Base-by-base conservation (phyloP, 2,797 vertebrate species). In the Discoglossus pictus region DNA sequence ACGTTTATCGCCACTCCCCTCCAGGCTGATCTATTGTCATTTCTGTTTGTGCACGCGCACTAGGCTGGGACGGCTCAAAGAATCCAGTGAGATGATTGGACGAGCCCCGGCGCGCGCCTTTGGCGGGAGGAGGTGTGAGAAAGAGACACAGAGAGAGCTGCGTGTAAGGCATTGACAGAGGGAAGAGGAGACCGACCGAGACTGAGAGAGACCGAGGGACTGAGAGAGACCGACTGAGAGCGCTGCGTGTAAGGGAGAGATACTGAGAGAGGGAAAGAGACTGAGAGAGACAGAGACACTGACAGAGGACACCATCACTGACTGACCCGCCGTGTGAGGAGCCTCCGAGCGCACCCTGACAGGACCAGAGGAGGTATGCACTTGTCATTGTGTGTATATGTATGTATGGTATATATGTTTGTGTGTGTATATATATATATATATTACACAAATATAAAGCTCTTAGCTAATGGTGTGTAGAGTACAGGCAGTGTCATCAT, bases 121-220 rank as follows among this genome's bases (percentile, higher is more conserved):
- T 40, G 64, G 64, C 34, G 54, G 53, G 64, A 51, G 64, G 62
- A 46, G 62, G 36, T 10, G 36, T 17, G 34, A 38, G 35, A 38
- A 18, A 20, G 34, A 1, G 16, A 2, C 6, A 8, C 25, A 11
- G n/a, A 38, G 23, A 23, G 42, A 15, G 24, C 40, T 46, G 31
- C 25, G 52, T 38, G 34, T 56, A n/a, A n/a, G 52, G 63, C 42
- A 55, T 35, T n/a, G n/a, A n/a, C 44, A 27, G 34, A 43, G 35
- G 24, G 54, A 43, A 15, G 4, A 12, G 17, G 20, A 24, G 20
- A 24, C 24, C n/a, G n/a, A 53, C 48, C 35, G 27, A 38, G 18
- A 23, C n/a, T 23, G 15, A 23, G 61, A n/a, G n/a, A n/a, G n/a
- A n/a, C n/a, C n/a, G n/a, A n/a, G n/a, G n/a, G n/a, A 31, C 4